Base-by-base conservation (phyloP, 2,888 invertebrate genomes). In the Polydrusus cervinus region DNA sequence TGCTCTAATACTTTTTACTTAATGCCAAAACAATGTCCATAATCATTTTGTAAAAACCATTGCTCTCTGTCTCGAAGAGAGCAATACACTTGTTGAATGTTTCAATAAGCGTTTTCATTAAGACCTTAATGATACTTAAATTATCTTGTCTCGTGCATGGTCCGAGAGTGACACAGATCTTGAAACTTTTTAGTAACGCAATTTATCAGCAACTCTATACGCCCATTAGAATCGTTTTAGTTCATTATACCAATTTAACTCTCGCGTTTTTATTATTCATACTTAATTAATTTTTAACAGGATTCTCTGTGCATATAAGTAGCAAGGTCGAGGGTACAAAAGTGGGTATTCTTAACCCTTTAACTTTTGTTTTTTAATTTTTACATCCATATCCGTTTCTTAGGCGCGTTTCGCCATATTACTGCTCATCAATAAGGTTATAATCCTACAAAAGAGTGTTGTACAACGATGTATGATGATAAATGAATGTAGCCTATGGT, bases 201-300 rank as follows among this genome's bases (percentile, higher is more conserved):
- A 62, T 71, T 71, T 62, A 71, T 49, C 34, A 20, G 11, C 10
- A 71, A 71, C 62, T 71, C 53, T n/a, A 47, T 61, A 71, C 70
- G 62, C 51, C 62, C 70, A 71, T 64, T 25, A 51, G 38, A 49
- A 60, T 30, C 62, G 43, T 62, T 62, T 51, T 53, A 71, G 61
- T 25, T 71, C 49, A 71, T 71, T 71, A 61, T 40, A 53, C 62
- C 70, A 62, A 71, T 71, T 71, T 62, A 71, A 62, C 53, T 71
- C 40, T 53, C 43, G 51, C 51, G 51, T 38, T 11, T 53, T 53
- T 66, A 66, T 53, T 66, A 66, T 66, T 66, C 53, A 66, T 53
- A 64, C 64, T 64, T 13, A 66, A 66, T 53, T 66, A 53, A 38
- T 25, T 51, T 18, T 53, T 13, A 14, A 40, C 40, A 18, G 13